Evolutionary conservation across 2,888 invertebrate genomes (phyloP), one percentile per base, ranked within the genome.

Genomic region (Lithophane socia): DNA sequence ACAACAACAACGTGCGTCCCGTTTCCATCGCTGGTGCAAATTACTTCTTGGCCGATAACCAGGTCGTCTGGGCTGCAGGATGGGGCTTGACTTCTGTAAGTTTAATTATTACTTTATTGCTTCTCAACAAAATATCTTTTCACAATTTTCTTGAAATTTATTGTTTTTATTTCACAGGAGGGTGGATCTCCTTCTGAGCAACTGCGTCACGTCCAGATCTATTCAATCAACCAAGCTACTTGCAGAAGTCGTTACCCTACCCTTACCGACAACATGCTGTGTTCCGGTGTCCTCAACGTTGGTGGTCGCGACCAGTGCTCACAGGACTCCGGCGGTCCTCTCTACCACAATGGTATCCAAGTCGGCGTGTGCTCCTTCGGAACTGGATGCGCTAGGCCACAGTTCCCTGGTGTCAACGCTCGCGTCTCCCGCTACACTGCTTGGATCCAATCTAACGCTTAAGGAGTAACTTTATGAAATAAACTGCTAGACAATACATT

Each of bases 291-390:
- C 85, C 80, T 90, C 77, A 76, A 90, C 83, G 93, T 93, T 9
- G 95, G 94, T 13, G 93, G 94, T 21, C 91, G 94, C 29, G 95
- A 93, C 87, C 94, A 94, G 88, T 95, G 95, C 88, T 0, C 54
- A 13, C 88, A 91, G 85, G 93, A 94, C 86, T 91, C 91, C 24
- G 94, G 94, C 3, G 92, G 93, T 61, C 94, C 94, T 21, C 91
- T 94, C 42, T 88, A 91, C 82, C 93, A 93, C 84, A 91, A 92
- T 65, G 79, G 84, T 61, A 82, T 92, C 12, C 82, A 93, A 29
- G 93, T 94, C 1, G 94, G 94, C 37, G 86, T 94, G 42, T 91
- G 90, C 83, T 94, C 94, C 1, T 94, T 89, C 87, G 93, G 93
- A 1, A 12, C 56, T 0, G 78, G 84, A 2, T 94, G 94, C 44